phyloP scores from a whole-genome alignment of 2,113 vertebrate genomes.

The Aspiorhynchus laticeps region DNA sequence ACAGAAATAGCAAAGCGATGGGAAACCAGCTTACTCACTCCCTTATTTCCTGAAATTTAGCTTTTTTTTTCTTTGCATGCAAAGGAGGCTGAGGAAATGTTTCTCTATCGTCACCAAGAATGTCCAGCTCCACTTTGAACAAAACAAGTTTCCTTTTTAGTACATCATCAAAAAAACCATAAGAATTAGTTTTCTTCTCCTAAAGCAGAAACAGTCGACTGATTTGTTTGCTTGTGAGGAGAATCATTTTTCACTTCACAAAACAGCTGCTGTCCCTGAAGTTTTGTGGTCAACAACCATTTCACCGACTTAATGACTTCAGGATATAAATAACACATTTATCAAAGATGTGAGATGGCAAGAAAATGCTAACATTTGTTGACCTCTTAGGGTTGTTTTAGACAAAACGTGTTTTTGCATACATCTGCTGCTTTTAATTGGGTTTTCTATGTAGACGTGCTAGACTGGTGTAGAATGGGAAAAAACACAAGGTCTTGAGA shows the following conservation, averaged over 20 bases:
- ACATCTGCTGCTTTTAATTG: neutral
- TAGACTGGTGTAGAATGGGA: neutral
- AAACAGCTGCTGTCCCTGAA: neutral
- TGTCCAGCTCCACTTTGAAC: slow-evolving; percentile 53
- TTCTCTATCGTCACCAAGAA: slow-evolving; percentile 42
- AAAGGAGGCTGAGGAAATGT: slow-evolving; percentile 58
- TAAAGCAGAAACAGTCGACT: slow-evolving; percentile 25
- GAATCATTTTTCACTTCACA: neutral
- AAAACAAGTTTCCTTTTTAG: slow-evolving; percentile 49
- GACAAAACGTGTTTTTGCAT: neutral
- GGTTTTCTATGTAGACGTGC: neutral
- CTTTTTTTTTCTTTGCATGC: slow-evolving; percentile 43
- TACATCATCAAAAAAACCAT: neutral
- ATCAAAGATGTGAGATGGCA: neutral
- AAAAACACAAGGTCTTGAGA: too few relatives aligned
- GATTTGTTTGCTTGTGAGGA: slow-evolving; percentile 4
- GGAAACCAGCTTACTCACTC: slow-evolving; percentile 37
- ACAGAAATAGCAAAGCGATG: slow-evolving; percentile 57
- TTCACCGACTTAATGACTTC: neutral
- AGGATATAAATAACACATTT: slow-evolving; percentile 36
- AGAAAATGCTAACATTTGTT: neutral
- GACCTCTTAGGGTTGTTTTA: neutral
- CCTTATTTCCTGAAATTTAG: slow-evolving; percentile 38
- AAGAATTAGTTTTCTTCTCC: slow-evolving; percentile 15
- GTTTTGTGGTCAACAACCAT: neutral